A percentile compares a stretch with the other conserved stretches of the same genome.
Conservation (phyloP, 2,113 vertebrate species). For the Elgaria multicarinata region DNA sequence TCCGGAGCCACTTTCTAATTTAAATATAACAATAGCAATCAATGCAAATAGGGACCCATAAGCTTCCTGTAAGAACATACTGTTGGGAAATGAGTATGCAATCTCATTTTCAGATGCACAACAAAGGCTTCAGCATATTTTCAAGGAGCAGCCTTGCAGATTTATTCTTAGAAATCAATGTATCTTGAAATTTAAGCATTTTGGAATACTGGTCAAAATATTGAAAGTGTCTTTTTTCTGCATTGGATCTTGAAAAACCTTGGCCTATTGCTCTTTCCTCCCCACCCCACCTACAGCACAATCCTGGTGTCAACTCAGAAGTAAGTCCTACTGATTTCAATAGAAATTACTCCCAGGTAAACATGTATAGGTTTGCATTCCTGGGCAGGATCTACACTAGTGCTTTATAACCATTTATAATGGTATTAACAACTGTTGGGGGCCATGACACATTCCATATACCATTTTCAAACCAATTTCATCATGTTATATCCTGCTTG, state of each 20-base stretch:
- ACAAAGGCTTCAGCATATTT: conserved; percentile 17
- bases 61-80: neutral
- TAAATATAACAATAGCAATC: conserved; percentile 28
- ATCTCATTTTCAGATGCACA: conserved; percentile 9
- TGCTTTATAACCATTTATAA: no score
- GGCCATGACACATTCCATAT: no score
- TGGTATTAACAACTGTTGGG: no score
- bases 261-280: neutral
- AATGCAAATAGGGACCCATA: conserved; percentile 21
- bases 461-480: no score
- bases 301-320: neutral
- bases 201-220: neutral
- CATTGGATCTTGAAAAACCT: neutral
- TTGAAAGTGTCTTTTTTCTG: neutral
- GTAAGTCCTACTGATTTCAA: neutral
- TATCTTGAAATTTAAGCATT: neutral
- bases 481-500: no score
- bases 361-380: neutral
- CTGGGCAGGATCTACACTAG: no score
- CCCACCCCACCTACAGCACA: neutral
- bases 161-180: neutral
- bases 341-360: neutral
- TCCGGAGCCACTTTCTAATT: conserved; percentile 2
- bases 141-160: conserved; percentile 8
- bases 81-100: neutral